These are phyloP conservation scores for Penaeus vannamei DNA, from an alignment of 1,140 invertebrate genomes.

Conservation along the genomic window DNA sequence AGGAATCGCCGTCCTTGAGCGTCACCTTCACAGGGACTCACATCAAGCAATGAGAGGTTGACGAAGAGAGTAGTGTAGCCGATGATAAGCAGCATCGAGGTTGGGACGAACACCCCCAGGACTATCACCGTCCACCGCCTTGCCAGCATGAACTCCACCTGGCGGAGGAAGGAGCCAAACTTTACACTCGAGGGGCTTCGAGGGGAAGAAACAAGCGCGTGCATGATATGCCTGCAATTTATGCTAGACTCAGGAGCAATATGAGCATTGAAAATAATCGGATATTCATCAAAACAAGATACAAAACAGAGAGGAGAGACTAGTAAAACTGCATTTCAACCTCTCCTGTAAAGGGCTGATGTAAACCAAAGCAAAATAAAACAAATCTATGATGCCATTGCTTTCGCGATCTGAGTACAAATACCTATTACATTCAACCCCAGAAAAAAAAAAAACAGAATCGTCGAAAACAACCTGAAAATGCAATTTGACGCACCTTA, in stretches of 20 bases:
- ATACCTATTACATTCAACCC: not conserved
- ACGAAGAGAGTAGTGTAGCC: slow-evolving; percentile 40
- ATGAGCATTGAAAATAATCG: no score
- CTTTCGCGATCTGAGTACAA: not conserved
- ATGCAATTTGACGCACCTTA: not conserved
- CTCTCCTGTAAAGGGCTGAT: no score
- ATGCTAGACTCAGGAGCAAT: not conserved
- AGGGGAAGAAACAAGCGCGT: not conserved
- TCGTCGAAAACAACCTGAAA: no score
- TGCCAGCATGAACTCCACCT: slow-evolving; percentile 37
- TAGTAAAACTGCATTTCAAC: no score
- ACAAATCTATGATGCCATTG: no score
- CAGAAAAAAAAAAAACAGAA: not conserved
- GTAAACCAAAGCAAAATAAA: no score
- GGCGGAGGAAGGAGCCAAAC: not conserved
- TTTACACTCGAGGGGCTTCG: no score
- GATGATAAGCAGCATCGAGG: slow-evolving; percentile 41
- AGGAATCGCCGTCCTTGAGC: not conserved
- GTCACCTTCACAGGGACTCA: not conserved
- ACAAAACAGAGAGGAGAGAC: no score
- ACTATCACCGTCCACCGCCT: slow-evolving; percentile 56
- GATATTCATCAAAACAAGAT: no score
- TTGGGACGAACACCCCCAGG: slow-evolving; percentile 41
- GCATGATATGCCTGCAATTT: not conserved
- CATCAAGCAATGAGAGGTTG: slow-evolving; percentile 20